Conservation (phyloP, 2,888 invertebrate genomes). For the Dasysyrphus albostriatus region DNA sequence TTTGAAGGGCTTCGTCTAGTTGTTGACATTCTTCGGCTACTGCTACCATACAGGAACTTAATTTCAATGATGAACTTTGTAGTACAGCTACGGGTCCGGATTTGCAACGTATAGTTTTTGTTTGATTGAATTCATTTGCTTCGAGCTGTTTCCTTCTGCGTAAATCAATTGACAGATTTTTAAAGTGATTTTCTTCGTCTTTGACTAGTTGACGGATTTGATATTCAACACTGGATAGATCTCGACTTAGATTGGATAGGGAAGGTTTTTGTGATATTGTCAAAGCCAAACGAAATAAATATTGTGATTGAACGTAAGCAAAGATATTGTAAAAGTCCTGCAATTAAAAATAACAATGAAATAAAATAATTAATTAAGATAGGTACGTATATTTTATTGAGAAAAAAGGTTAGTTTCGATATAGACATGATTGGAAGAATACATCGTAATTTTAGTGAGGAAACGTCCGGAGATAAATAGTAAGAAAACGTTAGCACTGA, state of each 20-base stretch:
- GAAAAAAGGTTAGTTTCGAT: no score
- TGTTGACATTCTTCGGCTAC: constrained; percentile 83
- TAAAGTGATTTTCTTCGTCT: constrained; percentile 82
- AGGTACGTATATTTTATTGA: no score
- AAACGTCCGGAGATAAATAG: no score
- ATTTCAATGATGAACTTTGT: constrained; percentile 82
- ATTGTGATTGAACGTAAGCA: constrained; percentile 83
- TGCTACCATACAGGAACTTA: constrained; percentile 83
- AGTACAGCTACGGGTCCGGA: constrained; percentile 80
- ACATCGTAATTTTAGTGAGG: no score
- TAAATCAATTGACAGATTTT: constrained; percentile 80
- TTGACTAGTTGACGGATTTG: constrained; percentile 80
- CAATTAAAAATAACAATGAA: background rate
- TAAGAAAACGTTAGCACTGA: no score
- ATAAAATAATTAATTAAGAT: background rate
- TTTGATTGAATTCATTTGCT: constrained; percentile 79
- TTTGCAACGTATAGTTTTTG: constrained; percentile 79
- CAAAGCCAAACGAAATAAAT: constrained; percentile 82
- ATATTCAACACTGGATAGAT: constrained; percentile 80
- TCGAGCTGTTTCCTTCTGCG: constrained; percentile 80
- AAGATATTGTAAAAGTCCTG: constrained; percentile 84
- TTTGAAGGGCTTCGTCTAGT: constrained; percentile 81
- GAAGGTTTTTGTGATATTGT: constrained; percentile 81
- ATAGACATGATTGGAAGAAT: no score
- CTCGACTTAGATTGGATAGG: constrained; percentile 79